These are phyloP conservation scores for Pyrgus malvae DNA, from an alignment of 2,888 invertebrate species.

Conservation along the genomic window DNA sequence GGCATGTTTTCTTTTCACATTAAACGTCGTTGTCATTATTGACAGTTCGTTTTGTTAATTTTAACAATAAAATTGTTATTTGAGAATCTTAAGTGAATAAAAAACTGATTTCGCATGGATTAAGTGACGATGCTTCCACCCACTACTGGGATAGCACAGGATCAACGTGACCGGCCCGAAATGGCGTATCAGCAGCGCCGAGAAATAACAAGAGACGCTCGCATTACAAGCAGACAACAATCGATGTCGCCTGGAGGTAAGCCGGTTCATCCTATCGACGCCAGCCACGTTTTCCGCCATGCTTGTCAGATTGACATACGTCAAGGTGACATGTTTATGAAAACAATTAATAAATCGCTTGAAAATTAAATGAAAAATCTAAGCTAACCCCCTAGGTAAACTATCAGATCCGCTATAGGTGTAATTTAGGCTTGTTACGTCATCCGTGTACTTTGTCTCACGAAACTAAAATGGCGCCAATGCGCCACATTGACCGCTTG, in stretches of 20 bases:
- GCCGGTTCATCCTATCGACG: conserved; percentile 62
- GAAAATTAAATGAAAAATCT: conserved; percentile 48
- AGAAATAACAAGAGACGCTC: conserved; percentile 73
- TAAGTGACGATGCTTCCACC: conserved; percentile 78
- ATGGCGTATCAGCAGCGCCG: conserved; percentile 76
- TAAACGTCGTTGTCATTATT: conserved; percentile 37
- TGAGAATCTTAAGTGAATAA: conserved; percentile 49
- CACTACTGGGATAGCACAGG: conserved; percentile 74
- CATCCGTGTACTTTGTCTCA: conserved; percentile 58
- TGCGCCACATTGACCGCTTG: conserved; percentile 39
- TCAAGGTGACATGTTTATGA: conserved; percentile 79
- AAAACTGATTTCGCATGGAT: conserved; percentile 64
- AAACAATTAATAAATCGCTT: conserved; percentile 66
- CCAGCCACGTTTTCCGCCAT: conserved; percentile 82
- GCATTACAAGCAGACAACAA: conserved; percentile 68
- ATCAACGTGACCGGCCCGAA: conserved; percentile 73
- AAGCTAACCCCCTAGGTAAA: conserved; percentile 34
- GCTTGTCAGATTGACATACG: conserved; percentile 81
- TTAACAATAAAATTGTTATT: conserved; percentile 28
- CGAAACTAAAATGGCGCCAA: conserved; percentile 80
- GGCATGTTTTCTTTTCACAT: conserved; percentile 52
- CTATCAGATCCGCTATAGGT: conserved; percentile 36
- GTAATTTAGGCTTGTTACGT: conserved; percentile 69
- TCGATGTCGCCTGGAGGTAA: conserved; percentile 65
- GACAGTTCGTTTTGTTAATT: conserved; percentile 23